Base-by-base conservation (phyloP, 2,113 vertebrate genomes). In the Prietella phreatophila region DNA sequence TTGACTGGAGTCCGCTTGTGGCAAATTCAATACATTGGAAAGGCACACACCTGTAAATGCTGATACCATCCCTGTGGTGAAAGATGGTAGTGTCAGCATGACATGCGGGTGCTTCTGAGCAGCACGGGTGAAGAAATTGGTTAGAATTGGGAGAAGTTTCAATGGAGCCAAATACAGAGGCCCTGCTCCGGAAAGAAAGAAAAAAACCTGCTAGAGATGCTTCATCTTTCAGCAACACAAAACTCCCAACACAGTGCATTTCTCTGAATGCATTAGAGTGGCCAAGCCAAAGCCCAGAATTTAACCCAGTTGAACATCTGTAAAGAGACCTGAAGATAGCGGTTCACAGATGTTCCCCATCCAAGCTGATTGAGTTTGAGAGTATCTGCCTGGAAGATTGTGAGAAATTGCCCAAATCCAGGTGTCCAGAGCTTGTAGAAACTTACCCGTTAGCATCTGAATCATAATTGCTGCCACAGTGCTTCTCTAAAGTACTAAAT, bases 401-500 rank as follows among this genome's bases (percentile, higher is more conserved):
- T 80, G 76, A 80, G 76, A 80, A 33, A 56, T 80, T 80, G 47
- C n/a, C 76, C n/a, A 55, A 55, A 80, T 55, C 76, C 76, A 80
- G 76, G 76, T 80, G 76, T n/a, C n/a, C 22, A 39, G 36, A 73
- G 36, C 36, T 75, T 75, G 71, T 50, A 27, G 42, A 76, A 76
- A 50, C 50, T 1, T 55, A n/a, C 6, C 14, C 27, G 9, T 30
- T 22, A 27, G 19, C 1, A 30, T 80, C 30, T 56, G 2, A 56
- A 80, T 4, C 50, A 7, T 55, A 80, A n/a, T 19, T 80, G 75
- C 75, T n/a, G 75, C 42, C 75, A 78, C n/a, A 7, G 42, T 27
- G 25, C 42, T 78, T 56, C 76, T 80, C 2, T 13, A 53, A 6
- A 78, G 25, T 13, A 25, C 1, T 25, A 25, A 47, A 47, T 14